Conservation (phyloP, 2,888 invertebrate genomes). For the Campoplex capitator region DNA sequence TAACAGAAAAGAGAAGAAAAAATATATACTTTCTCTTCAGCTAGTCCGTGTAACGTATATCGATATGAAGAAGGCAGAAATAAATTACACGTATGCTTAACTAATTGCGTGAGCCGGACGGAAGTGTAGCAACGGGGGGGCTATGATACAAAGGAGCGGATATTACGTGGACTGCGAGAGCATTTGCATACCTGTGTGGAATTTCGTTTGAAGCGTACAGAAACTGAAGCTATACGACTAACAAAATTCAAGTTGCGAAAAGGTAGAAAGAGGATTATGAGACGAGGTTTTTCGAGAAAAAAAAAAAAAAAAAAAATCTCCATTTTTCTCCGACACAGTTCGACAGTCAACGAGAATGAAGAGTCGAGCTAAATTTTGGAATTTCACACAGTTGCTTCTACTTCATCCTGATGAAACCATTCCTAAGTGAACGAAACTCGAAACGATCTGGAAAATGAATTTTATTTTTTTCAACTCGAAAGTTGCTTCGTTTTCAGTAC, state of each 20-base stretch:
- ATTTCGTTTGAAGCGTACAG: conserved; percentile 35
- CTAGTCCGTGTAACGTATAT: not conserved
- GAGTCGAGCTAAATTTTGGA: not conserved
- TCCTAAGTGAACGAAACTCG: not conserved
- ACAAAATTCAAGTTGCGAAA: not conserved
- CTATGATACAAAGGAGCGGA: conserved; percentile 46
- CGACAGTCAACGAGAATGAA: not conserved
- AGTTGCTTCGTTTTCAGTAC: not conserved
- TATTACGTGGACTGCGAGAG: conserved; percentile 20
- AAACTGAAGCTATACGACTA: not conserved
- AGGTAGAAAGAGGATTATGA: not conserved
- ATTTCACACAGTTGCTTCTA: not conserved
- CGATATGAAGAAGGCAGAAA: conserved; percentile 25
- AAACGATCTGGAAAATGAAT: not conserved
- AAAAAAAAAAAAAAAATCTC: not conserved
- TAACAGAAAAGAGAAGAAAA: not conserved
- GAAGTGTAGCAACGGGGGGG: conserved; percentile 4
- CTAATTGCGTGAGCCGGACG: conserved; percentile 51
- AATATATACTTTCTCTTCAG: not conserved
- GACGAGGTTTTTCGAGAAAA: not conserved
- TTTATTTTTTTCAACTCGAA: not conserved
- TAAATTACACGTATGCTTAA: conserved; percentile 56
- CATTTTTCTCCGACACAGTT: not conserved
- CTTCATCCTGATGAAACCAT: not conserved
- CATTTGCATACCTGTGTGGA: conserved; percentile 58